Base-by-base conservation (phyloP, 2,113 vertebrate species). In the Sapajus apella region DNA sequence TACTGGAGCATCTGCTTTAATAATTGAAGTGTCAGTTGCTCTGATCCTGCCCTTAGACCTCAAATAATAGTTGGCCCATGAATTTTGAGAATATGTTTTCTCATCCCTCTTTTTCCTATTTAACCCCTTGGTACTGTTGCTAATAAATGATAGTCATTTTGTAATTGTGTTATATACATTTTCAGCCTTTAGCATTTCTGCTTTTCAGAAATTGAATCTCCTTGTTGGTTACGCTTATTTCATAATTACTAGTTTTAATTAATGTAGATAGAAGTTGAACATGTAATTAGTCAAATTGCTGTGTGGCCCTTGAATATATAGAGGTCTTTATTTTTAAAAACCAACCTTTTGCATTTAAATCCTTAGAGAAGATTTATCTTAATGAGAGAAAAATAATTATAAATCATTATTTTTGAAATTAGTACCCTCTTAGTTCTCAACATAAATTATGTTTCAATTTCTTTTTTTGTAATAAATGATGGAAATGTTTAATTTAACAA, bases 341-440 rank as follows among this genome's bases (percentile, higher is more conserved):
- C 6, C 25, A 88, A 0, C 2, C 2, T 52, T 91, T 91, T 85
- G 56, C 11, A 80, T 95, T 87, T 70, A 83, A 85, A 47, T 94
- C 20, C 30, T 88, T 81, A 83, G 30, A 75, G 72, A 92, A n/a
- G 10, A 86, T 91, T 93, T 18, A 72, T 94, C 52, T 88, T 93
- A 93, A 47, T 91, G 66, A 37, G 43, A 93, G 79, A 50, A 81
- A 92, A 97, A 86, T 61, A 47, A 75, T 72, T 83, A 70, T 17
- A 80, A 92, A 84, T 52, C 61, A 47, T 61, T 17, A 86, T 95
- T 97, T 64, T 94, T 94, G 45, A 94, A 96, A 52, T 94, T 90
- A 73, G 58, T 27, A 8, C 6, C 21, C 25, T 47, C 6, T 81
- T 94, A 95, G 79, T 88, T 95, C 72, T 94, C 8, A 85, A 50